phyloP scores from a whole-genome alignment of 2,888 invertebrate species.

The Linnaemya tessellans region DNA sequence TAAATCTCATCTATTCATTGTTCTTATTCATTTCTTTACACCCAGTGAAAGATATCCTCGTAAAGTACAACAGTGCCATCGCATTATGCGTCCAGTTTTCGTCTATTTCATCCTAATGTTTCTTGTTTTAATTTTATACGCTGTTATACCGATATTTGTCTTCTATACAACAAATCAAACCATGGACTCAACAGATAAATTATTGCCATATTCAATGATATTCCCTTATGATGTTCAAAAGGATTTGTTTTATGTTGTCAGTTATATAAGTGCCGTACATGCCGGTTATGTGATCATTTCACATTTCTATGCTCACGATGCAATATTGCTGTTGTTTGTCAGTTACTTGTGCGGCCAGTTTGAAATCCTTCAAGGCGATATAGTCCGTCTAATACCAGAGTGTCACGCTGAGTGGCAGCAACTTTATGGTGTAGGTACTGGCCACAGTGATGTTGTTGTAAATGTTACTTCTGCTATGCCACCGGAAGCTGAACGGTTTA shows the following conservation, averaged over 20 bases:
- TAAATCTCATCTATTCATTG: too few relatives aligned
- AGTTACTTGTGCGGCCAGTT: conserved; percentile 61
- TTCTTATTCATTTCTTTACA: neutral
- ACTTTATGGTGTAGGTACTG: conserved; percentile 1
- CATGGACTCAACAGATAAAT: conserved; percentile 46
- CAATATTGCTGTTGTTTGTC: conserved; percentile 43
- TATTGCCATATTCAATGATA: conserved; percentile 57
- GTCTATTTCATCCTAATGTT: conserved; percentile 14
- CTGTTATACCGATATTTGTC: conserved; percentile 22
- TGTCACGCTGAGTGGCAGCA: conserved; percentile 58
- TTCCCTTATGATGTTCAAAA: conserved; percentile 48
- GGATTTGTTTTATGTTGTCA: conserved; percentile 18
- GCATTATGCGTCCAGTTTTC: conserved; percentile 24
- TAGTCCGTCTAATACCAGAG: conserved; percentile 58
- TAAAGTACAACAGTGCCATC: conserved; percentile 29
- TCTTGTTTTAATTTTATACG: conserved; percentile 30
- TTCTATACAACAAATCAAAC: conserved; percentile 41
- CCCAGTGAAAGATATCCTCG: conserved; percentile 35
- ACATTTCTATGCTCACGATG: conserved; percentile 59
- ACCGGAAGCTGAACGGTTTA: neutral
- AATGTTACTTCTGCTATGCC: neutral
- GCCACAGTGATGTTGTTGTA: neutral
- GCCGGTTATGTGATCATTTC: conserved; percentile 43
- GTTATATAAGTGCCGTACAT: conserved; percentile 15
- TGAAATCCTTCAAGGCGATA: conserved; percentile 49